phyloP scores from a whole-genome alignment of 2,797 vertebrate species.

The Sebastes itinus region DNA sequence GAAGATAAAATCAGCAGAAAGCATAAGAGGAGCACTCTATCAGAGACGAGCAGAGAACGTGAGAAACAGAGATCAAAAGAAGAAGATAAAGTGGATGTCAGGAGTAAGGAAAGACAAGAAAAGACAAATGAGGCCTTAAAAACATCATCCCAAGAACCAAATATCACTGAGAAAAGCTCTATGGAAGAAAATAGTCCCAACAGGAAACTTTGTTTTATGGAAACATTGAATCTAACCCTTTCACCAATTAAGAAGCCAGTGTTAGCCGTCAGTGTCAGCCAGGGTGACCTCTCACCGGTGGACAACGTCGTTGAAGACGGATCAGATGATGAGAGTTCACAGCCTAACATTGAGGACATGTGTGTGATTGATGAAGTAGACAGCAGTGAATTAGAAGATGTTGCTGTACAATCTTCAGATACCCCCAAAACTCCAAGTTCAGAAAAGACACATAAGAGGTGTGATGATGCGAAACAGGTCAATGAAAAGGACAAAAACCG shows the following conservation, averaged over 20 bases:
- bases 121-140: conserved; percentile 9
- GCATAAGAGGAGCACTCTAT: conserved; percentile 43
- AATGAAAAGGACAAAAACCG: not conserved
- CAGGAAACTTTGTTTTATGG: conserved; percentile 96
- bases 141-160: conserved; percentile 34
- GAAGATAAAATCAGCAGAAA: conserved; percentile 79
- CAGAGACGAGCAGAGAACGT: conserved; percentile 51
- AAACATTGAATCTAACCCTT: conserved; percentile 94
- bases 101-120: conserved; percentile 22
- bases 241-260: conserved; percentile 91
- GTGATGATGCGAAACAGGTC: not conserved
- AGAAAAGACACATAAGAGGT: not conserved
- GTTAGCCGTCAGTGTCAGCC: not conserved
- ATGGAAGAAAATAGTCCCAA: conserved; percentile 83
- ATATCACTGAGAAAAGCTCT: conserved; percentile 24
- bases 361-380: conserved; percentile 75
- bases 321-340: conserved; percentile 28
- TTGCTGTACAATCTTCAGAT: not conserved
- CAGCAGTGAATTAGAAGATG: conserved; percentile 46
- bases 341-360: conserved; percentile 68
- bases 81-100: conserved; percentile 61
- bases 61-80: conserved; percentile 76
- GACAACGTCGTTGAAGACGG: not conserved
- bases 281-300: not conserved
- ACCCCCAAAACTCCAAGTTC: not conserved